Evolutionary conservation across 23 tunicate species (phyloP), one percentile per base, ranked within the genome.

Genomic region (Trididemnum clinides): DNA sequence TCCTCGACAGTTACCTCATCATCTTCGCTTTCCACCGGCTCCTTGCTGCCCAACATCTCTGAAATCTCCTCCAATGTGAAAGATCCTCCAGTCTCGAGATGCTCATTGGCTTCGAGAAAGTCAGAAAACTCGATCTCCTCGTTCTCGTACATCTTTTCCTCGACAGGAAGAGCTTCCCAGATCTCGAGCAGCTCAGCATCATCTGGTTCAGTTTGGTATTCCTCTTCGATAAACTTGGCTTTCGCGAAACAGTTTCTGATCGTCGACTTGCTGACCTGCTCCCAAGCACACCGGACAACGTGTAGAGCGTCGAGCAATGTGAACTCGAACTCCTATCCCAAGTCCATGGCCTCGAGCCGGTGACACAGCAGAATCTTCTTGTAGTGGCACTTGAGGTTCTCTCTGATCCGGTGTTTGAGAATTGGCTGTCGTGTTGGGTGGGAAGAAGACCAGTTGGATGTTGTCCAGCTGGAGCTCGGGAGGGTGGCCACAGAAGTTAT

Each of bases 131-230:
- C 84, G 77, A 79, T 79, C 84, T 59, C 84, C 84, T 79, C 84
- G 84, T 79, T 69, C 39, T 69, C 37, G 35, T 69, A n/a, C 76
- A 69, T 69, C 37, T 69, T 69, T 69, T 69, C 76, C 84, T 79
- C 84, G 84, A 77, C 77, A 79, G 84, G 84, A 77, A 79, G 84
- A 23, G 84, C 84, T 79, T 79, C 84, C 84, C 84, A 79, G 84
- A 79, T 79, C 84, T 79, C 84, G 71, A 79, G 84, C 77, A 79
- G 84, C 27, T 79, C 84, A 79, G 31, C 84, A 58, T 79, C 84
- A 79, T 79, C 84, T 20, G 71, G 84, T 32, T 69, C 76, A 69
- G 76, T 28, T 69, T 69, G 76, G 76, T 6, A 6, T 69, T 69
- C 76, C 81, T 75, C 81, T 75, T 75, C 64, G 66, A 75, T 75